phyloP scores from a whole-genome alignment of 1,140 invertebrate species.

The Micrasema minimum region DNA sequence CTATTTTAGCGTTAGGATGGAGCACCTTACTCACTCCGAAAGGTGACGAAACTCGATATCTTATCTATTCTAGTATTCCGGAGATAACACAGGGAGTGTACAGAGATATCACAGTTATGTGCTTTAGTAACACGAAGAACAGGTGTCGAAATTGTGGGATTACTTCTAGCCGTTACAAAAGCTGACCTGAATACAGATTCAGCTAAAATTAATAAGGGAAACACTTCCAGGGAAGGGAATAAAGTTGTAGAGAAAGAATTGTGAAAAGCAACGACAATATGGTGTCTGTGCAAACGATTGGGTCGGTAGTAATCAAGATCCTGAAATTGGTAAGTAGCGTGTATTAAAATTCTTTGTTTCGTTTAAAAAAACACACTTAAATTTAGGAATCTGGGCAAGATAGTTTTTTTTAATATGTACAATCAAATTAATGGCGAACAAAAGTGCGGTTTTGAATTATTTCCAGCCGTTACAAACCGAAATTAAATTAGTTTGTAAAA shows the following conservation, averaged over 20 bases:
- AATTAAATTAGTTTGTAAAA: too few relatives aligned
- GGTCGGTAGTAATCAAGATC: conserved; percentile 79
- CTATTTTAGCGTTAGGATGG: not conserved
- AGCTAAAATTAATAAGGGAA: conserved; percentile 4
- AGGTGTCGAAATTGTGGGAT: not conserved
- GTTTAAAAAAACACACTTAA: too few relatives aligned
- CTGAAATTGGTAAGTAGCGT: conserved; percentile 84
- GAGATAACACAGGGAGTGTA: conserved; percentile 7
- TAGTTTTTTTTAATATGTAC: too few relatives aligned
- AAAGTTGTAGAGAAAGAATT: conserved; percentile 5
- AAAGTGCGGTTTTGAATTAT: too few relatives aligned
- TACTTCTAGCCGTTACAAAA: not conserved
- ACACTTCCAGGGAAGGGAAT: not conserved
- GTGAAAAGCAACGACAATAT: conserved; percentile 61
- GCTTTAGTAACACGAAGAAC: conserved; percentile 1
- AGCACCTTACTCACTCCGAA: conserved; percentile 1
- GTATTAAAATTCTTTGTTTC: too few relatives aligned
- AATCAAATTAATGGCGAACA: too few relatives aligned
- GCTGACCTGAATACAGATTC: not conserved
- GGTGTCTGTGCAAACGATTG: conserved; percentile 80
- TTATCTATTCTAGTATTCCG: conserved; percentile 6
- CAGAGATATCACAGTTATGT: not conserved
- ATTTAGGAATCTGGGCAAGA: too few relatives aligned
- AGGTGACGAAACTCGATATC: conserved; percentile 25
- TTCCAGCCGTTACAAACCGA: too few relatives aligned